Percentiles rank a stretch among this genome's conserved stretches.
phyloP scores from a whole-genome alignment of 1,140 invertebrate genomes.

The Elymnias hypermnestra region DNA sequence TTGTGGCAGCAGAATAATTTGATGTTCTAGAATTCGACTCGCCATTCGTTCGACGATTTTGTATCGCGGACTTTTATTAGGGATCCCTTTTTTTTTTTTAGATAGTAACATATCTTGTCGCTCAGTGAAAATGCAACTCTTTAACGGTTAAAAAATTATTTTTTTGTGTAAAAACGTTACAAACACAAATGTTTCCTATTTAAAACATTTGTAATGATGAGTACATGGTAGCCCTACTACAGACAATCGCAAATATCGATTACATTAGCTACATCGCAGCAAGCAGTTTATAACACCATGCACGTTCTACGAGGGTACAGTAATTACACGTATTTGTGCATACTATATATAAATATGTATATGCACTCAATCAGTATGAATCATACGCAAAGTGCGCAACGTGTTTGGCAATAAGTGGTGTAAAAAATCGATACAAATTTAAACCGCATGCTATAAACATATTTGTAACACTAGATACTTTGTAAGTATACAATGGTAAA shows the following conservation, averaged over 20 bases:
- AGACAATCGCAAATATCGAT: conserved; percentile 45
- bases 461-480: neutral
- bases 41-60: too few species aligned
- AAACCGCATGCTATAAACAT: neutral
- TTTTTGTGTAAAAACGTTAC: neutral
- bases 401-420: conserved; percentile 7
- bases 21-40: too few species aligned
- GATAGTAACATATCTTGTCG: too few species aligned
- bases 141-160: too few species aligned
- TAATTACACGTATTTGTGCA: conserved; percentile 32
- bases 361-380: conserved; percentile 22
- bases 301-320: conserved; percentile 25
- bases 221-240: conserved; percentile 15
- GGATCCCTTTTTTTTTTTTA: too few species aligned
- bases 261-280: conserved; percentile 9
- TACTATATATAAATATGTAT: conserved; percentile 14
- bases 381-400: conserved; percentile 17
- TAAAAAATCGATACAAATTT: conserved; percentile 7
- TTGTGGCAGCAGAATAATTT: too few species aligned
- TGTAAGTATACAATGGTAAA: too few species aligned
- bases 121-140: too few species aligned
- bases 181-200: too few species aligned
- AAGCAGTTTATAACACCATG: conserved; percentile 20
- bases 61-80: too few species aligned
- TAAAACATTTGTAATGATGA: too few species aligned